Conservation (phyloP, 2,113 vertebrate species). For the Egretta garzetta region DNA sequence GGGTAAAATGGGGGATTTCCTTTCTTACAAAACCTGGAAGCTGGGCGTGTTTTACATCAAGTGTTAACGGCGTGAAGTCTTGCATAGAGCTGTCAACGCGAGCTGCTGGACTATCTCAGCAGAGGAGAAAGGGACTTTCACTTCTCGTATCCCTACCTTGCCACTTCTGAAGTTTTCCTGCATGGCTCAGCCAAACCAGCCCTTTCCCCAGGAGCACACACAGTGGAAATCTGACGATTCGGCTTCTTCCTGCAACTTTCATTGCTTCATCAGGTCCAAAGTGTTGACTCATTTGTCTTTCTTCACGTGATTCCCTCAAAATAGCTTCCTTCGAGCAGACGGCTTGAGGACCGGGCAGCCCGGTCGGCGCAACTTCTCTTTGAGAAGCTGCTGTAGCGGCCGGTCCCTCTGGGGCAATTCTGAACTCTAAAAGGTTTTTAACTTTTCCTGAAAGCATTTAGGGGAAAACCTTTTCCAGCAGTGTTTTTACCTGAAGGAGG, state of each 20-base stretch:
- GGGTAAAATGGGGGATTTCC: background rate
- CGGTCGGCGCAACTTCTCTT: background rate
- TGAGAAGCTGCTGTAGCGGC: background rate
- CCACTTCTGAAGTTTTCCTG: background rate
- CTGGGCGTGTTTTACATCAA: background rate
- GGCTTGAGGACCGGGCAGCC: background rate
- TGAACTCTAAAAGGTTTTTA: background rate
- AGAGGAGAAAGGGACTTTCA: background rate
- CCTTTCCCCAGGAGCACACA: background rate
- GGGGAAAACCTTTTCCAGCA: background rate
- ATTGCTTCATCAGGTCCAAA: background rate
- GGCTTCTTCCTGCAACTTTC: conserved; percentile 17
- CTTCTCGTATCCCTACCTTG: background rate
- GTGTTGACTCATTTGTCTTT: conserved; percentile 30
- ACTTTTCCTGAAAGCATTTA: background rate
- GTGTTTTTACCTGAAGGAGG: background rate
- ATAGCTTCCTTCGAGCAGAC: conserved; percentile 30
- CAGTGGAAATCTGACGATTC: background rate
- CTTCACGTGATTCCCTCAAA: conserved; percentile 28
- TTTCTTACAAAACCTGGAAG: background rate
- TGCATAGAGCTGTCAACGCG: background rate
- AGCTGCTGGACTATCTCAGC: conserved; percentile 1
- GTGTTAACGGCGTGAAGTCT: background rate
- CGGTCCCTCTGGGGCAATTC: background rate
- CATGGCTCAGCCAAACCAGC: background rate